Evolutionary conservation across 2,797 vertebrate species (phyloP).

Genomic region (Macrochelys suwanniensis): DNA sequence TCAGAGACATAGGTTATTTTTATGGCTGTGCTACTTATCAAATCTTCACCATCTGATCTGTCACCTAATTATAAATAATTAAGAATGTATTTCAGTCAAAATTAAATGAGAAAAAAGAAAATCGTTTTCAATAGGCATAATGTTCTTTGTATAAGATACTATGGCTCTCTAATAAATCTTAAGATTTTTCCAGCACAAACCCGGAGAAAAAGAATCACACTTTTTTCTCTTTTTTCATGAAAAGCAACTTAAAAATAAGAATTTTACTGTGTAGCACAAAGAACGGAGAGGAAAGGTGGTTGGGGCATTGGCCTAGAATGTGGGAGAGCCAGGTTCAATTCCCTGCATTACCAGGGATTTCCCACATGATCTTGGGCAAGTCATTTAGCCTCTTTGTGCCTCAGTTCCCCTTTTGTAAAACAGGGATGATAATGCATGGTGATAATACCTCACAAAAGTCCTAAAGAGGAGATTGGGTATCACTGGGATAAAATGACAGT

Average conservation of each 20-base stretch:
- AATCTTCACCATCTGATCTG: conserved; percentile 38
- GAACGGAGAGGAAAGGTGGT: not conserved
- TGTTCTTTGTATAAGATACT: not conserved
- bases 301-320: not conserved
- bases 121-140: not conserved
- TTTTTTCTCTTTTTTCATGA: not conserved
- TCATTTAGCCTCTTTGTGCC: not conserved
- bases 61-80: conserved; percentile 38
- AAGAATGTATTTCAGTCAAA: not conserved
- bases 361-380: not conserved
- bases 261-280: not conserved
- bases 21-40: not conserved
- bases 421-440: not conserved
- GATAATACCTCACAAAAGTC: not conserved
- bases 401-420: not conserved
- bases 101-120: not conserved
- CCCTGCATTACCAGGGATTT: not conserved
- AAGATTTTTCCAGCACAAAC: not conserved
- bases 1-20: conserved; percentile 18
- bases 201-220: not conserved
- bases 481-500: not conserved
- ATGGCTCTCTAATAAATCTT: not conserved
- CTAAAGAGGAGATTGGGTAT: not conserved
- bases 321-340: not conserved
- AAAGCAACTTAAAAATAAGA: not conserved